Base-by-base conservation (phyloP, 2,797 vertebrate species). In the Epinephelus coioides region DNA sequence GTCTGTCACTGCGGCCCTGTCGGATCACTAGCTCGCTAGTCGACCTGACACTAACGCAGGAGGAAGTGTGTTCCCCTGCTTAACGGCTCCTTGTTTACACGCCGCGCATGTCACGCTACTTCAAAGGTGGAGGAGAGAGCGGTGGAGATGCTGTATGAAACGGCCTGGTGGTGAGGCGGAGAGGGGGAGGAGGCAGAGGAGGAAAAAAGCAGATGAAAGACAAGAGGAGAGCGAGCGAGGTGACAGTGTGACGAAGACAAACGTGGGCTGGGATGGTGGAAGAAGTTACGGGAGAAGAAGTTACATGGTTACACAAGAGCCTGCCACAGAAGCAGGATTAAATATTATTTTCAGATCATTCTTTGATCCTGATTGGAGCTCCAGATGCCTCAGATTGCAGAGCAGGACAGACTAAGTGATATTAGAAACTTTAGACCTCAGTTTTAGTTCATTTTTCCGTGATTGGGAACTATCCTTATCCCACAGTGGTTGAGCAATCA, bases 41-140 rank as follows among this genome's bases (percentile, higher is more conserved):
- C 84, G 80, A 53, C 84, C 86, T 94, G 94, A 94, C 91, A 88
- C 88, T 92, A 91, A 91, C 89, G 80, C 89, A 82, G 90, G 89
- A 82, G 84, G 92, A 94, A 95, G 91, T 88, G 89, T 91, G 94
- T 92, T 93, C 90, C 87, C 83, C 84, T 80, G 83, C 90, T 94
- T 93, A 91, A 90, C 91, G 85, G 86, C 86, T 73, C 79, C 91
- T 91, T 95, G 94, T 95, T 95, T 95, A 95, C 95, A 95, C 83
- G 94, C 88, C 78, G 74, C 76, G 84, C 86, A 85, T 93, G 92
- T 92, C 90, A 89, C 85, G 66, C 91, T 55, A 82, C 93, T 94
- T 95, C 86, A 93, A 94, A 94, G 87, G 69, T 51, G 71, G 65
- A 78, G 84, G 87, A 86, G 80, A 85, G 79, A 88, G 87, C 85